These are phyloP conservation scores for Dicranocentrus wangi DNA, from an alignment of 2,888 invertebrate genomes.

Conservation along the genomic window DNA sequence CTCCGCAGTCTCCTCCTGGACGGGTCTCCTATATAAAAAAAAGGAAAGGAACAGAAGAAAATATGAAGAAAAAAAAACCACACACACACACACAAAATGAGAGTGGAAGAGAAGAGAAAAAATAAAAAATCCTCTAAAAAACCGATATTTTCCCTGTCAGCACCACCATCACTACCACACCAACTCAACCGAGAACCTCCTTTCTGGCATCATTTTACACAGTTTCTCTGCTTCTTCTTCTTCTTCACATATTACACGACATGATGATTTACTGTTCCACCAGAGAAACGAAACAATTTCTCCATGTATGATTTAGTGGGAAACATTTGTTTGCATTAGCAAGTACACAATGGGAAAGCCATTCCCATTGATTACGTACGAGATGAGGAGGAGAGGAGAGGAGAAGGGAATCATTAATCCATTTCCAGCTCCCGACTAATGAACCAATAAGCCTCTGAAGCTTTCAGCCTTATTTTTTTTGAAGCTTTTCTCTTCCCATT, in stretches of 20 bases:
- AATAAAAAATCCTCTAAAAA: slow-evolving; percentile 15
- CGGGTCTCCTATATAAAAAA: slow-evolving; percentile 58
- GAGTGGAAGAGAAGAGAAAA: slow-evolving; percentile 9
- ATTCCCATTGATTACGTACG: slow-evolving; percentile 64
- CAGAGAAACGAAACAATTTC: slow-evolving; percentile 48
- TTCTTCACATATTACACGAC: too few relatives aligned
- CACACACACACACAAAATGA: slow-evolving; percentile 19
- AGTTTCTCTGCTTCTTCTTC: too few relatives aligned
- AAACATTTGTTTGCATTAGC: slow-evolving; percentile 62
- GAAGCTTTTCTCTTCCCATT: slow-evolving; percentile 24
- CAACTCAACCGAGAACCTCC: too few relatives aligned
- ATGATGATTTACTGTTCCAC: slow-evolving; percentile 41
- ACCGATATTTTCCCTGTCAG: slow-evolving; percentile 50
- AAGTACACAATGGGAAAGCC: slow-evolving; percentile 49
- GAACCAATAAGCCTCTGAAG: slow-evolving; percentile 47
- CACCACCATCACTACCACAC: not conserved
- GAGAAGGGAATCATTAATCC: slow-evolving; percentile 61
- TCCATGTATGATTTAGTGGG: slow-evolving; percentile 58
- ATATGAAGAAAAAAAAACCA: too few relatives aligned
- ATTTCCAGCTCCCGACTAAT: slow-evolving; percentile 58
- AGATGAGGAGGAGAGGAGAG: too few relatives aligned
- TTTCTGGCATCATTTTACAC: too few relatives aligned
- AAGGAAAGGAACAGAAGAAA: too few relatives aligned
- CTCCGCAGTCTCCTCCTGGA: slow-evolving; percentile 61
- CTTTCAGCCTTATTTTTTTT: not conserved